Evolutionary conservation across 2,797 vertebrate species (phyloP).

Genomic region (Semaprochilodus insignis): DNA sequence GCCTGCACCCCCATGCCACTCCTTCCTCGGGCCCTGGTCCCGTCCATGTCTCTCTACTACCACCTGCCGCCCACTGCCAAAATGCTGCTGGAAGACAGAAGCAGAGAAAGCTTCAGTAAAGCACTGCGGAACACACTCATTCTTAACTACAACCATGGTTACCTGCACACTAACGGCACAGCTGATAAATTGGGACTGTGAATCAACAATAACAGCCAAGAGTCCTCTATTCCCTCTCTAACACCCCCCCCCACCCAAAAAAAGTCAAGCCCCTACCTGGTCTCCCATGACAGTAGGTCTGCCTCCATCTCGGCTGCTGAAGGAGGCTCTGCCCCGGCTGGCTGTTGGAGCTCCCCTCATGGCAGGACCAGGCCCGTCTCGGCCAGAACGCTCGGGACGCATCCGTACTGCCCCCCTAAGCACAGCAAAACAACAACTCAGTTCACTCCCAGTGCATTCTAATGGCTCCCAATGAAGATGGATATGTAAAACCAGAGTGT

Average conservation of each 20-base stretch:
- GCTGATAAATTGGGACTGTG: no score
- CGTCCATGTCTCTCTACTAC: conserved; percentile 90
- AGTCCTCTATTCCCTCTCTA: no score
- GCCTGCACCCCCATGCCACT: conserved; percentile 88
- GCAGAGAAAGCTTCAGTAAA: not conserved
- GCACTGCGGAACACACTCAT: not conserved
- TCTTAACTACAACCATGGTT: not conserved
- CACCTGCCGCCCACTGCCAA: conserved; percentile 88
- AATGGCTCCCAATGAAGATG: not conserved
- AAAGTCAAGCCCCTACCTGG: conserved; percentile 71
- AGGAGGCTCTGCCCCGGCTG: conserved; percentile 84
- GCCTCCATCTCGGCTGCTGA: conserved; percentile 85
- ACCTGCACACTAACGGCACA: no score
- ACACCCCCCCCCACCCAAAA: no score
- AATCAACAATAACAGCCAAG: no score
- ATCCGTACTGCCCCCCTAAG: conserved; percentile 76
- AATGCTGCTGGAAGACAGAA: conserved; percentile 77
- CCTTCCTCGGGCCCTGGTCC: conserved; percentile 91
- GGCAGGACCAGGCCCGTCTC: conserved; percentile 85
- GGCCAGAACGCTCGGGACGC: conserved; percentile 87
- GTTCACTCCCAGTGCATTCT: not conserved
- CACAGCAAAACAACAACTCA: conserved; percentile 8
- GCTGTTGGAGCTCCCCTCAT: conserved; percentile 85
- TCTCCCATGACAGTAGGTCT: conserved; percentile 84
- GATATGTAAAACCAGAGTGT: not conserved